These are phyloP conservation scores for Diploscapter pachys DNA, from an alignment of 1,140 invertebrate genomes.

Conservation along the genomic window DNA sequence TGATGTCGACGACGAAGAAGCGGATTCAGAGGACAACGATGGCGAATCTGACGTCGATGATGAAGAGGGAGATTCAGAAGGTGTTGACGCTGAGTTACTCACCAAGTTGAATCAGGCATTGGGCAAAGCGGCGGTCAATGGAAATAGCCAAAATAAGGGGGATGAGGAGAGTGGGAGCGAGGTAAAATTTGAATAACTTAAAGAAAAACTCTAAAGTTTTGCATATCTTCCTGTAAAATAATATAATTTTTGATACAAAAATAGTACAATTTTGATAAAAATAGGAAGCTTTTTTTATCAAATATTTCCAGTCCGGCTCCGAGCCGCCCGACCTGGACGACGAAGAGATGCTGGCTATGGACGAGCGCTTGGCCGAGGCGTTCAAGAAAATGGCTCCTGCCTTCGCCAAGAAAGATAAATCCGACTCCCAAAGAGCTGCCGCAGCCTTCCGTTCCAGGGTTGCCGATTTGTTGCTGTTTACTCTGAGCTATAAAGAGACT, in stretches of 20 bases:
- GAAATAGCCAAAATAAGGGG: neutral
- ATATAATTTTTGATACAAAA: no score
- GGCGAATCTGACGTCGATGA: neutral
- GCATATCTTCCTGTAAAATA: no score
- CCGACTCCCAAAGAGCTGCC: neutral
- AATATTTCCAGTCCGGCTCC: neutral
- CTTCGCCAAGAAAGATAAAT: neutral
- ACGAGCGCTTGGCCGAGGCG: neutral
- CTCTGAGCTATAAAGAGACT: neutral
- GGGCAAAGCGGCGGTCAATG: slow-evolving; percentile 8
- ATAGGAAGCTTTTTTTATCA: no score
- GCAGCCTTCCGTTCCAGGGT: slow-evolving; percentile 11
- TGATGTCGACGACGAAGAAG: slow-evolving; percentile 5
- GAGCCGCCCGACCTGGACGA: slow-evolving; percentile 10
- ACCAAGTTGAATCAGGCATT: slow-evolving; percentile 3
- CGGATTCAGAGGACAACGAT: neutral
- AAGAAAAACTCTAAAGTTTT: no score
- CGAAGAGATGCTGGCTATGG: slow-evolving; percentile 14
- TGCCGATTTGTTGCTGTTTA: slow-evolving; percentile 14
- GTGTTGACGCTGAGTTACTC: neutral
- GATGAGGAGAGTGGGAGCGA: neutral
- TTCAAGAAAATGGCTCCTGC: slow-evolving; percentile 7
- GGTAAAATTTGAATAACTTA: no score
- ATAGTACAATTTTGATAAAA: no score
- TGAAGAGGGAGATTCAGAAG: slow-evolving; percentile 3